Base-by-base conservation (phyloP, 2,888 invertebrate species). In the Mellilla xanthometata region DNA sequence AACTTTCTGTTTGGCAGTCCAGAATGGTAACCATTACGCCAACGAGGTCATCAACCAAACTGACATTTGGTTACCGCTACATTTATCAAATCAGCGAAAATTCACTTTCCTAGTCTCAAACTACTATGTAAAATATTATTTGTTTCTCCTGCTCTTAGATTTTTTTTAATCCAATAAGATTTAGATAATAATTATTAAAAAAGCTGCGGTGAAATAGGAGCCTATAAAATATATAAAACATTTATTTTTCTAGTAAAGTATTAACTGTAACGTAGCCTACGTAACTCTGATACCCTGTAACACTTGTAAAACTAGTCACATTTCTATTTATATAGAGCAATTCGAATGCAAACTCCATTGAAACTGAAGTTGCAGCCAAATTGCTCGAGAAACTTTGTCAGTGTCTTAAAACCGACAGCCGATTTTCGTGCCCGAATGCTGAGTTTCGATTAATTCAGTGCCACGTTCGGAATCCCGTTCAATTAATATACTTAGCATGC, bases 401-500 rank as follows among this genome's bases (percentile, higher is more conserved):
- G 31, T 52, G 62, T 67, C 62, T 68, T 64, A 52, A 41, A 29
- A 39, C 59, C 58, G 61, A 54, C 70, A 81, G 76, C 76, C 66
- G 72, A 80, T 68, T 79, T 80, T 59, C 78, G 60, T 67, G 15
- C 64, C 59, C 60, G 62, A 55, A 72, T 80, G 76, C 76, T 62
- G 72, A 79, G 69, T 78, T 80, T 60, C 79, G 60, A 78, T 81
- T 40, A 46, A 40, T 40, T 40, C 46, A 27, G 35, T 23, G 12
- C 46, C 27, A 32, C 39, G 26, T 35, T 10, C 46, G 40, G 28
- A 46, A 12, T 46, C 40, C 27, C 12, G 26, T 40, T 39, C 74
- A 81, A 81, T 85, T 83, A 83, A 71, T 76, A 68, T 77, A 72
- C 78, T 83, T 82, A 81, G 78, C 80, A 81, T 80, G 80, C 82